phyloP scores from a whole-genome alignment of 2,888 invertebrate genomes.

The Cantharis rustica region DNA sequence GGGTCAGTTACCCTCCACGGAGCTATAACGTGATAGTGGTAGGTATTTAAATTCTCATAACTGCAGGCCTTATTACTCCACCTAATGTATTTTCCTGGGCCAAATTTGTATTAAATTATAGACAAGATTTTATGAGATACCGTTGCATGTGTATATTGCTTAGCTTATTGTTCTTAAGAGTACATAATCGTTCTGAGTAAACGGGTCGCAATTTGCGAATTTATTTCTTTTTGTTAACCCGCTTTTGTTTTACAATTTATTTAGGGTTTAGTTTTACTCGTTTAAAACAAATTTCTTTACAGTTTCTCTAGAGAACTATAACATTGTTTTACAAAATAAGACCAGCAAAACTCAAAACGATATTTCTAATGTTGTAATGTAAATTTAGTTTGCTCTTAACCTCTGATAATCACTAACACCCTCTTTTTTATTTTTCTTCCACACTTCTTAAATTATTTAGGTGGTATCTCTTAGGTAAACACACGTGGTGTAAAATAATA shows the following conservation, averaged over 20 bases:
- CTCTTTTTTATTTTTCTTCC: constrained; percentile 6
- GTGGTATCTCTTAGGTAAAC: constrained; percentile 20
- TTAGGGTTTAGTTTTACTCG: constrained; percentile 26
- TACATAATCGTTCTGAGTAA: constrained; percentile 25
- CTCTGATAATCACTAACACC: background rate
- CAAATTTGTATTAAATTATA: constrained; percentile 45
- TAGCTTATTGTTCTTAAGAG: constrained; percentile 28
- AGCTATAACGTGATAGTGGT: constrained; percentile 43
- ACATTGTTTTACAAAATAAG: constrained; percentile 27
- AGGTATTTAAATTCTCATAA: constrained; percentile 48
- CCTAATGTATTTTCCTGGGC: constrained; percentile 41
- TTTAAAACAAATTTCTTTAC: constrained; percentile 28
- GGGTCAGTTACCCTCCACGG: constrained; percentile 41
- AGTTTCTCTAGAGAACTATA: constrained; percentile 27
- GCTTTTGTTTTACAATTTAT: constrained; percentile 26
- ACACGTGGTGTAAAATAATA: constrained; percentile 32
- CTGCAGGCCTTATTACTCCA: constrained; percentile 43
- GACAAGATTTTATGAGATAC: constrained; percentile 38
- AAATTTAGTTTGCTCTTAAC: background rate
- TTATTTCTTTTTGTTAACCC: constrained; percentile 24
- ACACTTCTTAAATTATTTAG: constrained; percentile 22
- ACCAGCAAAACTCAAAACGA: constrained; percentile 20
- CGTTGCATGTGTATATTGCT: constrained; percentile 19
- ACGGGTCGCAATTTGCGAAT: constrained; percentile 18
- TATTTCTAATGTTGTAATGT: constrained; percentile 19